These are phyloP conservation scores for Lutraria rhynchaena DNA, from an alignment of 1,140 invertebrate genomes.

Conservation along the genomic window DNA sequence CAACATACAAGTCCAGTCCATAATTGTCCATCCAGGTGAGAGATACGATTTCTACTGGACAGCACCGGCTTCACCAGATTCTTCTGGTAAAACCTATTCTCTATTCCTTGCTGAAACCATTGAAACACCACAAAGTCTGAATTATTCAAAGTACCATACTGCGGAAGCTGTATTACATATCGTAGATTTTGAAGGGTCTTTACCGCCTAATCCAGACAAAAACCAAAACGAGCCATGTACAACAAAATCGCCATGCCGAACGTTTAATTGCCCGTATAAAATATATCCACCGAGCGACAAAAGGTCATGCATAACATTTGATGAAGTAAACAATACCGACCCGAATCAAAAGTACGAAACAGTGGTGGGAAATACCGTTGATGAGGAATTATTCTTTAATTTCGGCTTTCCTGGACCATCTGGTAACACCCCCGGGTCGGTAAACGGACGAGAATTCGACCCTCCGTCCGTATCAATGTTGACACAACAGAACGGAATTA, in stretches of 20 bases:
- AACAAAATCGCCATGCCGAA: slow-evolving; percentile 14
- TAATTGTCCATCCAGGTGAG: slow-evolving; percentile 55
- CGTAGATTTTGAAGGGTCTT: not conserved
- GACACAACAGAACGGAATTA: slow-evolving; percentile 43
- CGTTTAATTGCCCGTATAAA: slow-evolving; percentile 66
- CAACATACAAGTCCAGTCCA: not conserved
- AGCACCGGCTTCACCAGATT: slow-evolving; percentile 63
- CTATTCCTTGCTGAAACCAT: slow-evolving; percentile 86
- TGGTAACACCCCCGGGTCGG: slow-evolving; percentile 53
- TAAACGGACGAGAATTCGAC: slow-evolving; percentile 58
- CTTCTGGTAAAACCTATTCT: slow-evolving; percentile 89
- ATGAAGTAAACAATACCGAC: slow-evolving; percentile 51
- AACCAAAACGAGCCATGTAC: slow-evolving; percentile 19
- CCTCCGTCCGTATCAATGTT: slow-evolving; percentile 27
- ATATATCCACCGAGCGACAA: slow-evolving; percentile 8
- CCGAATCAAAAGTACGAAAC: not conserved
- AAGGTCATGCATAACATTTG: slow-evolving; percentile 43
- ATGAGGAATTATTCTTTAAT: slow-evolving; percentile 60
- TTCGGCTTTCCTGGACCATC: slow-evolving; percentile 63
- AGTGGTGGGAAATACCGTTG: not conserved
- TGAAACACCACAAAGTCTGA: slow-evolving; percentile 52
- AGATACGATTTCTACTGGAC: slow-evolving; percentile 37
- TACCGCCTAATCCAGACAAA: slow-evolving; percentile 28
- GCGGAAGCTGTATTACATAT: slow-evolving; percentile 51
- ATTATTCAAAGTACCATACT: slow-evolving; percentile 33